Conservation (phyloP, 2,113 vertebrate genomes). For the Megalops atlanticus region DNA sequence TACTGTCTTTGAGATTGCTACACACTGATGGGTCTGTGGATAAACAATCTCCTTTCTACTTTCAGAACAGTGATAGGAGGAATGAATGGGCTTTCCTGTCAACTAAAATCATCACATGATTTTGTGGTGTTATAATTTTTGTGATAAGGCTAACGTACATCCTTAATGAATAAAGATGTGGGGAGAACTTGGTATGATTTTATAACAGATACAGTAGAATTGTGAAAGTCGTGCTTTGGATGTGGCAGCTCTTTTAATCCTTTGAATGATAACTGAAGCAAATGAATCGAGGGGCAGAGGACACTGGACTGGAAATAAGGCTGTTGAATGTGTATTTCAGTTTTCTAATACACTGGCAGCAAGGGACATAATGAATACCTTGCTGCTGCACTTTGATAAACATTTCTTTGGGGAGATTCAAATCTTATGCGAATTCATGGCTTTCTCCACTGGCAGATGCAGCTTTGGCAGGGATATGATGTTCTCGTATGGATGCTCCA, state of each 20-base stretch:
- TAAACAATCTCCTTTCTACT: too few relatives aligned
- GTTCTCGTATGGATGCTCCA: not conserved
- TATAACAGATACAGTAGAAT: not conserved
- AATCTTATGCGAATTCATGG: not conserved
- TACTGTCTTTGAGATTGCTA: too few relatives aligned
- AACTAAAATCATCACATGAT: too few relatives aligned
- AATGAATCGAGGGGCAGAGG: not conserved
- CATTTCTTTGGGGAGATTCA: not conserved
- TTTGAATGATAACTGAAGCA: not conserved
- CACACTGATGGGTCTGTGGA: too few relatives aligned
- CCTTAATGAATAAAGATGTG: not conserved
- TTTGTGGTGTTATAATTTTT: too few relatives aligned
- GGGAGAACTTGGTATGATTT: not conserved
- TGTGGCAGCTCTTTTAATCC: not conserved
- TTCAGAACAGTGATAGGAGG: too few relatives aligned
- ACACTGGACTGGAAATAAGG: not conserved
- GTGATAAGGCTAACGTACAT: not conserved
- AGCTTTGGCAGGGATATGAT: not conserved
- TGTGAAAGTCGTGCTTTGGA: not conserved
- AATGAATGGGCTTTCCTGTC: too few relatives aligned
- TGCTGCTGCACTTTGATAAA: slow-evolving; percentile 2
- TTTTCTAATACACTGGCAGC: not conserved
- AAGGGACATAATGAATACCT: not conserved
- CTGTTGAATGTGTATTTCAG: not conserved
- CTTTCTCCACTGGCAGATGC: not conserved